Evolutionary conservation across 1,140 invertebrate genomes (phyloP).

Genomic region (Brachionus rotundiformis): DNA sequence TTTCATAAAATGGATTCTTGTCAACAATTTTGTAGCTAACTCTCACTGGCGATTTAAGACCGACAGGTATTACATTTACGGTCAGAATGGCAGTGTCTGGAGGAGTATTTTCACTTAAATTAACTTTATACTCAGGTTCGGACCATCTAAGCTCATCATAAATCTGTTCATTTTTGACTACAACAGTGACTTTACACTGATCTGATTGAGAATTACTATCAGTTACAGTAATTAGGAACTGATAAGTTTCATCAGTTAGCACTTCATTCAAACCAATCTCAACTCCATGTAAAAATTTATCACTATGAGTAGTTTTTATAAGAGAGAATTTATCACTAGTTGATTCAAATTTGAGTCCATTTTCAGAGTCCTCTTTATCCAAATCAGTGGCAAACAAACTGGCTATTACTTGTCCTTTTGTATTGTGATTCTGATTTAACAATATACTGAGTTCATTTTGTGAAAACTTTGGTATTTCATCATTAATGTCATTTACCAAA

Average conservation of each 20-base stretch:
- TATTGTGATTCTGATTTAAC: conserved; percentile 28
- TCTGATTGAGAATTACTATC: not conserved
- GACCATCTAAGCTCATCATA: conserved; percentile 31
- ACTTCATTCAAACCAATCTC: not conserved
- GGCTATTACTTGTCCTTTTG: not conserved
- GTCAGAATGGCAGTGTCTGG: not conserved
- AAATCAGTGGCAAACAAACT: conserved; percentile 18
- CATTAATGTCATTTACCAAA: conserved; percentile 31
- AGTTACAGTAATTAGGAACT: not conserved
- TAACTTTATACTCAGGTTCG: not conserved
- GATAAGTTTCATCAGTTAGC: not conserved
- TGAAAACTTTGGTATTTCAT: conserved; percentile 33
- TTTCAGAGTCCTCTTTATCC: conserved; percentile 5
- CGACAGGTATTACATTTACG: not conserved
- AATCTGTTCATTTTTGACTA: not conserved
- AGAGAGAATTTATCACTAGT: not conserved
- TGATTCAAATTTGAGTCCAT: not conserved
- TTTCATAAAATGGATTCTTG: conserved; percentile 6
- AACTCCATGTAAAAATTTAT: conserved; percentile 20
- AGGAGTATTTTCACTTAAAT: not conserved
- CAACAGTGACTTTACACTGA: not conserved
- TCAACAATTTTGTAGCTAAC: conserved; percentile 7
- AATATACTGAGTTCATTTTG: not conserved
- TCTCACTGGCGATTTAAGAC: not conserved
- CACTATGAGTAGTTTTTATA: not conserved